phyloP scores from a whole-genome alignment of 35 echinoderm and acorn worm genomes.

The Lytechinus variegatus region DNA sequence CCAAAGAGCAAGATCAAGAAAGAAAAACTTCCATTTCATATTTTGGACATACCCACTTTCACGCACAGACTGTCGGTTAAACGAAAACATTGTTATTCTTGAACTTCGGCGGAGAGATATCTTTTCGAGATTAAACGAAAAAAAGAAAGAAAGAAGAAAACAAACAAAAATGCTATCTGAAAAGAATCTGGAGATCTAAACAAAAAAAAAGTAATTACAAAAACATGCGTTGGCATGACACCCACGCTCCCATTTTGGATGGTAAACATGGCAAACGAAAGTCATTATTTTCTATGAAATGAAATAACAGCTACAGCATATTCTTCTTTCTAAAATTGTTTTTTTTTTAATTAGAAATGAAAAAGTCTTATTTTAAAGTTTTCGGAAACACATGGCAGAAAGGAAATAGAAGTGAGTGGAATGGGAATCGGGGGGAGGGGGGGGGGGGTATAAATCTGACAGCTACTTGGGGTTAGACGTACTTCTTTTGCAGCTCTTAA shows the following conservation, averaged over 20 bases:
- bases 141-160: neutral
- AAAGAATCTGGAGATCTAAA: neutral
- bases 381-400: too few relatives aligned
- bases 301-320: too few relatives aligned
- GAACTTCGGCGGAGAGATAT: neutral
- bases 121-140: neutral
- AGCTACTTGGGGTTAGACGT: neutral
- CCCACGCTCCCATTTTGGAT: neutral
- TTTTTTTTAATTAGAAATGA: too few relatives aligned
- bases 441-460: neutral
- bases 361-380: too few relatives aligned
- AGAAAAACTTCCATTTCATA: conserved; percentile 40
- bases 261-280: too few relatives aligned
- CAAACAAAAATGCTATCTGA: neutral
- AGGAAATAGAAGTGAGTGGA: too few relatives aligned
- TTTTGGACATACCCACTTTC: neutral
- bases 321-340: too few relatives aligned
- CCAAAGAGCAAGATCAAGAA: neutral
- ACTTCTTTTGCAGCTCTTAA: neutral
- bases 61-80: neutral
- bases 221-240: neutral
- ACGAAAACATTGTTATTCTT: neutral
- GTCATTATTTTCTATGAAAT: too few relatives aligned
- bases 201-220: neutral
- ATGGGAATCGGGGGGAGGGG: neutral